Conservation (phyloP, 2,797 vertebrate species). For the Podargus strigoides region DNA sequence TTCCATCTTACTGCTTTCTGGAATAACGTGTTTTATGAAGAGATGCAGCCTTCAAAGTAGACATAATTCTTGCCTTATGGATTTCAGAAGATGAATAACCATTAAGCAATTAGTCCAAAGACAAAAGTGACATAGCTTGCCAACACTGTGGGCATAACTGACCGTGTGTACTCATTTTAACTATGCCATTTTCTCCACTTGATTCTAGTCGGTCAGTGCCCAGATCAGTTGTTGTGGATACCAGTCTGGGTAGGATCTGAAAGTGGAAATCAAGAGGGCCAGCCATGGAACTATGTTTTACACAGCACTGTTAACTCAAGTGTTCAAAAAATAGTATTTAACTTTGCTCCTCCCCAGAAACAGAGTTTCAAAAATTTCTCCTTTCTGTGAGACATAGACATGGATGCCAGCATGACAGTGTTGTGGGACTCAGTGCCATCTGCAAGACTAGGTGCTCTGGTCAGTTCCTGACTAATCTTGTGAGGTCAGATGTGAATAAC, state of each 20-base stretch:
- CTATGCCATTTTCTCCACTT: neutral
- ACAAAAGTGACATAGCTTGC: neutral
- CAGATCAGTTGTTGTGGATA: neutral
- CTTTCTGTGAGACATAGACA: neutral
- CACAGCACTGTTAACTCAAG: neutral
- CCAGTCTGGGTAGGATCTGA: neutral
- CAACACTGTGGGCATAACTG: neutral
- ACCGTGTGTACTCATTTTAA: neutral
- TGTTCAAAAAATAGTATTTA: neutral
- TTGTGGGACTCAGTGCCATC: neutral
- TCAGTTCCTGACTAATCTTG: neutral
- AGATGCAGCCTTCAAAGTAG: neutral
- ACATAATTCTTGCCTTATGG: neutral
- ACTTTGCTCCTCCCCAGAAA: neutral
- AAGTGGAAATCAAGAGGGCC: neutral
- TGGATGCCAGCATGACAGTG: neutral
- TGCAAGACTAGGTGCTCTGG: neutral
- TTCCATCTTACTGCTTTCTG: neutral
- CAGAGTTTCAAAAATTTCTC: neutral
- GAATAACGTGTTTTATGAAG: neutral
- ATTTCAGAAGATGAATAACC: neutral
- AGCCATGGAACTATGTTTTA: neutral
- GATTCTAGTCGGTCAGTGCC: neutral
- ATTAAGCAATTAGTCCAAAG: neutral
- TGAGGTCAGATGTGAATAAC: neutral